These are phyloP conservation scores for Neuroscelio doddi DNA, from an alignment of 2,888 invertebrate species.

Conservation along the genomic window DNA sequence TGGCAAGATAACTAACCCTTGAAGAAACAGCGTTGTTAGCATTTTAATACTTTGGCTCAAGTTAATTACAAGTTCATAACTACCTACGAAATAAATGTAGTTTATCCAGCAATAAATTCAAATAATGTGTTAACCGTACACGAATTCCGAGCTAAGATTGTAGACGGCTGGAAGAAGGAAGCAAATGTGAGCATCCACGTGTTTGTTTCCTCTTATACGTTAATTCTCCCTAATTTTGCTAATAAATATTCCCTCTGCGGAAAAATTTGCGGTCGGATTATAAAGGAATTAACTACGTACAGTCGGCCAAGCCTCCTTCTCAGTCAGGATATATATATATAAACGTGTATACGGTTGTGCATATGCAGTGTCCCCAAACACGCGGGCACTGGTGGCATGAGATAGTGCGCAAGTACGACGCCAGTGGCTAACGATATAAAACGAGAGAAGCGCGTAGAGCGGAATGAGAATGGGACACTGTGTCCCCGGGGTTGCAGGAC, in stretches of 20 bases:
- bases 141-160: slow-evolving; percentile 9
- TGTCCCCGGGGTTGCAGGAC: not conserved
- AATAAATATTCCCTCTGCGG: slow-evolving; percentile 60
- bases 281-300: slow-evolving; percentile 63
- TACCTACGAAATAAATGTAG: slow-evolving; percentile 4
- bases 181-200: slow-evolving; percentile 20
- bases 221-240: slow-evolving; percentile 60
- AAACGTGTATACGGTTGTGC: not conserved
- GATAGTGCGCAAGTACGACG: slow-evolving; percentile 21
- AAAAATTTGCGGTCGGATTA: slow-evolving; percentile 62
- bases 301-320: slow-evolving; percentile 30
- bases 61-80: slow-evolving; percentile 5
- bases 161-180: slow-evolving; percentile 4
- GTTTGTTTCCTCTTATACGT: slow-evolving; percentile 56
- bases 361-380: no score
- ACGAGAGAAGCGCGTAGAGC: no score
- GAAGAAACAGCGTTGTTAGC: no score
- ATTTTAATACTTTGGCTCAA: not conserved
- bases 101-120: not conserved
- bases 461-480: slow-evolving; percentile 2
- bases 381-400: not conserved
- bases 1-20: no score
- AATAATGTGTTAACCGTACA: slow-evolving; percentile 21
- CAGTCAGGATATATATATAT: no score
- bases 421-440: slow-evolving; percentile 2